Percentiles rank a stretch among this genome's conserved stretches.
Evolutionary conservation across 37 sponge, comb jelly and placozoan genomes (phyloP).

Genomic region (Chondrosia reniformis): DNA sequence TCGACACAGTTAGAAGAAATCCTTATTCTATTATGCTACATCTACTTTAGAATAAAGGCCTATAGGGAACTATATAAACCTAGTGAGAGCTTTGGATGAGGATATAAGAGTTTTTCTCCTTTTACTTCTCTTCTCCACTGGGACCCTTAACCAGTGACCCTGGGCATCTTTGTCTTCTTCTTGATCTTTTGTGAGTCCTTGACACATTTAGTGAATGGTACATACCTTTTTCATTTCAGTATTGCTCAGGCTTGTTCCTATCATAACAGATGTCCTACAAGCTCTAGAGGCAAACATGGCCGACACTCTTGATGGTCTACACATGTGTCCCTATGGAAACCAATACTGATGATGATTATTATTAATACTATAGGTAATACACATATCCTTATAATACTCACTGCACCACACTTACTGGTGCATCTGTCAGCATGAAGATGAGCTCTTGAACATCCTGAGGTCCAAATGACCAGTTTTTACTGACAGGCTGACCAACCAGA

Average conservation of each 20-base stretch:
- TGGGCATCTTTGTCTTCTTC: no score
- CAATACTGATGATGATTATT: not conserved
- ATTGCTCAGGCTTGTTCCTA: conserved; percentile 79
- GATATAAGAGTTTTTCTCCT: no score
- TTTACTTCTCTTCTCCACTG: no score
- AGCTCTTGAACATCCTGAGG: conserved; percentile 86
- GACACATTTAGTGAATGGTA: no score
- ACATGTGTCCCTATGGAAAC: conserved; percentile 59
- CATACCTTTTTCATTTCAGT: conserved; percentile 80
- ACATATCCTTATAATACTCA: not conserved
- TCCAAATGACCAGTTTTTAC: conserved; percentile 79
- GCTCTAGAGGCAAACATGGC: conserved; percentile 96
- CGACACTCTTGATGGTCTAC: conserved; percentile 75
- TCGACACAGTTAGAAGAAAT: no score
- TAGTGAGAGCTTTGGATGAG: no score
- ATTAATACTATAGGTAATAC: not conserved
- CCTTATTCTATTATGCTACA: no score
- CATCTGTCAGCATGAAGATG: conserved; percentile 81
- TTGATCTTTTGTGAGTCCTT: no score
- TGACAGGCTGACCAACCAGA: conserved; percentile 76
- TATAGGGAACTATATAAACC: no score
- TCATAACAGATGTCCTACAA: conserved; percentile 91
- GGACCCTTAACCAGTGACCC: no score
- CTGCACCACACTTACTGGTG: conserved; percentile 47
- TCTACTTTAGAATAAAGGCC: no score